These are phyloP conservation scores for Luperina testacea DNA, from an alignment of 2,888 invertebrate species.

Conservation along the genomic window DNA sequence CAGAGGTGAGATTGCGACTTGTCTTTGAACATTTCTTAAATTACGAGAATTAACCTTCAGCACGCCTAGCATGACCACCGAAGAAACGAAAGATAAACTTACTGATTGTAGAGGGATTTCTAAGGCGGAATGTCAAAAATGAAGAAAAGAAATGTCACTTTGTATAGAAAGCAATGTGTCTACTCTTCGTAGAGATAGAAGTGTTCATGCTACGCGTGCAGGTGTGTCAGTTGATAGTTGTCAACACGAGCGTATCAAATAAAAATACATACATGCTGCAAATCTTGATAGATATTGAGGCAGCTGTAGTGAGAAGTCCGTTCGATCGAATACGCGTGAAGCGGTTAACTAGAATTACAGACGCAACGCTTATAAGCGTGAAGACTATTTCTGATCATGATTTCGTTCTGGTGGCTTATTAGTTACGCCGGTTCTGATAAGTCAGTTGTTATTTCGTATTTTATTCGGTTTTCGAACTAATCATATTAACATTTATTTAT, in stretches of 20 bases:
- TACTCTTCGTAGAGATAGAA: background rate
- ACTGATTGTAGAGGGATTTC: background rate
- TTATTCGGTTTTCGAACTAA: background rate
- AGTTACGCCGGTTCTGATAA: slow-evolving; percentile 11
- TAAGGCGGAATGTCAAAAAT: background rate
- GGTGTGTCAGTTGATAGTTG: background rate
- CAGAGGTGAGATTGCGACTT: background rate
- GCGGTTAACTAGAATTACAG: slow-evolving; percentile 47
- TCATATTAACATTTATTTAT: background rate
- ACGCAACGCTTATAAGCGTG: slow-evolving; percentile 40
- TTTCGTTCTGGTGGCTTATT: slow-evolving; percentile 40
- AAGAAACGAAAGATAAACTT: background rate
- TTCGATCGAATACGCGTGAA: slow-evolving; percentile 37
- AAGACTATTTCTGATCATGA: slow-evolving; percentile 52
- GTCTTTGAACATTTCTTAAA: background rate
- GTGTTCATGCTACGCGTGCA: background rate
- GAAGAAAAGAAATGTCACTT: background rate
- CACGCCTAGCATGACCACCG: background rate
- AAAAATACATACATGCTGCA: background rate
- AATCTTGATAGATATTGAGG: slow-evolving; percentile 25
- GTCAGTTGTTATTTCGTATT: slow-evolving; percentile 35
- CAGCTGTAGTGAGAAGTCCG: slow-evolving; percentile 17
- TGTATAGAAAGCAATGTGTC: background rate
- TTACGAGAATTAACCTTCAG: background rate
- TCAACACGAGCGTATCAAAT: background rate